These are phyloP conservation scores for Prunella himalayana DNA, from an alignment of 2,113 vertebrate genomes.

Conservation along the genomic window DNA sequence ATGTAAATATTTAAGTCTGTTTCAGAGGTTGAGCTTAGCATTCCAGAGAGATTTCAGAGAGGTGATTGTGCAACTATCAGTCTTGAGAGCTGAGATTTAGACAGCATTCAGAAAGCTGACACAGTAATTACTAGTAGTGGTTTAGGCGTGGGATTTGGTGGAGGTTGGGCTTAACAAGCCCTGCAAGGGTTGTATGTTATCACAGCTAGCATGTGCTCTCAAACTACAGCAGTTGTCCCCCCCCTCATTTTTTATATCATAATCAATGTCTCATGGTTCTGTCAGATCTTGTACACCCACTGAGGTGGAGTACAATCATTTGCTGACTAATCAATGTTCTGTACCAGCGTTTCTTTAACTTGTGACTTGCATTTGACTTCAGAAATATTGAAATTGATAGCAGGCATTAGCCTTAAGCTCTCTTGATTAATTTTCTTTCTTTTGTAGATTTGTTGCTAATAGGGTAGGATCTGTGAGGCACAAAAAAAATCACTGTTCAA, in stretches of 20 bases:
- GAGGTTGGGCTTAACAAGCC: conserved; percentile 62
- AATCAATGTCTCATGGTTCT: conserved; percentile 6
- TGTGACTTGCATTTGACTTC: not conserved
- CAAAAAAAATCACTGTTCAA: not conserved
- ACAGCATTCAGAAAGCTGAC: conserved; percentile 61
- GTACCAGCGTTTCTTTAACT: not conserved
- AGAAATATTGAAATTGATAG: not conserved
- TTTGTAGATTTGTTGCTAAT: not conserved
- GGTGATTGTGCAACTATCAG: conserved; percentile 40
- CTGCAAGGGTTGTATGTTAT: conserved; percentile 56
- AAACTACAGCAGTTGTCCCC: not conserved
- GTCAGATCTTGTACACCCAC: not conserved
- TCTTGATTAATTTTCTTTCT: not conserved
- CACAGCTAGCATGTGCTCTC: conserved; percentile 27
- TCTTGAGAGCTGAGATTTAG: conserved; percentile 55
- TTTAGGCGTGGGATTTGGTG: conserved; percentile 58
- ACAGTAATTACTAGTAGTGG: conserved; percentile 54
- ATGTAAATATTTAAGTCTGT: conserved; percentile 60
- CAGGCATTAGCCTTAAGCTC: not conserved
- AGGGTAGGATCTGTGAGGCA: not conserved
- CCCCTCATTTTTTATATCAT: not conserved
- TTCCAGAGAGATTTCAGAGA: conserved; percentile 55
- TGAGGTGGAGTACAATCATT: not conserved
- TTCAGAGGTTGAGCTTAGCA: conserved; percentile 41
- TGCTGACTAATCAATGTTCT: not conserved